Evolutionary conservation across 2,888 invertebrate genomes (phyloP), one percentile per base, ranked within the genome.

Genomic region (Tenthredo mesomela): DNA sequence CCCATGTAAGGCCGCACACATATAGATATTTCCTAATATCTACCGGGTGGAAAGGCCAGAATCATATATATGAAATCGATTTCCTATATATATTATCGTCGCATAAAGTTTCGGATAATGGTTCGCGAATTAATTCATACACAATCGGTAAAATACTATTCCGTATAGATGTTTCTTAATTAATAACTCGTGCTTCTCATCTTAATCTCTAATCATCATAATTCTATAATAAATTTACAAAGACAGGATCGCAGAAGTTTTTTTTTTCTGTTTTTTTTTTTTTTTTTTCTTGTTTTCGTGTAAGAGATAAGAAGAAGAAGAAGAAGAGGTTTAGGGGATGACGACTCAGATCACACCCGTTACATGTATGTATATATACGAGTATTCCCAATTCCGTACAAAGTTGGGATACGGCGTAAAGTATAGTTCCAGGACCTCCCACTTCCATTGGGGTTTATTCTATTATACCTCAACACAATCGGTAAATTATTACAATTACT

Each of bases 401-500:
- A 50, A 77, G 54, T 77, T 77, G 4, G 50, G 5, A 82, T 47
- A 21, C 47, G 43, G 6, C 15, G 67, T 80, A 37, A 80, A 61
- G 82, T 65, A 47, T 37, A 80, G 54, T 29, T 5, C 18, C 61
- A 29, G 21, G 25, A 10, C 61, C 82, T 82, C 82, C 82, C 82
- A 82, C 82, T 82, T 82, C 47, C 47, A 29, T 67, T 18, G 47
- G 47, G 67, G 67, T 18, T 82, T 33, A 47, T 82, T 65, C 82
- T 33, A 82, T 82, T 82, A 82, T 82, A 70, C 67, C 67, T 70
- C 82, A 67, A 70, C 71, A 78, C 80, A 89, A 89, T 89, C 88
- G 88, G 86, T 88, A 91, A 91, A 90, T 88, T 88, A 91, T 90
- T 87, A 88, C 88, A 91, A 91, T 90, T 90, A 91, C 87, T 86